These are phyloP conservation scores for Liodrosophila aerea DNA, from an alignment of 2,888 invertebrate species.

Conservation along the genomic window DNA sequence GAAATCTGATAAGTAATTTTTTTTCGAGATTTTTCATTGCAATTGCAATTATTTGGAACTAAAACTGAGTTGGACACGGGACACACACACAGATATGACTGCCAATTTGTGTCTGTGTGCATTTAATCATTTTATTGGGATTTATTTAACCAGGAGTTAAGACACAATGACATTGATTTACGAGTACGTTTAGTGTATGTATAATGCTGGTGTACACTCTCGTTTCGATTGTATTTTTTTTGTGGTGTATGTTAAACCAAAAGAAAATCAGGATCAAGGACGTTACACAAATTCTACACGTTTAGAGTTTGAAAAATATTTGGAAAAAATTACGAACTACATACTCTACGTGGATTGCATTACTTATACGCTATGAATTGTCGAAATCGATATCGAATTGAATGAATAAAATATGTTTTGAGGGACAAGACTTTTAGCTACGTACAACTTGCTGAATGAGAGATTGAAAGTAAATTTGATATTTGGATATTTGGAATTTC, in stretches of 20 bases:
- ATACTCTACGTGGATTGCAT: conserved; percentile 62
- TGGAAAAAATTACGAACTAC: conserved; percentile 60
- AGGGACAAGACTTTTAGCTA: conserved; percentile 66
- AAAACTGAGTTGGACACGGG: conserved; percentile 27
- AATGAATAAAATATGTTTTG: conserved; percentile 47
- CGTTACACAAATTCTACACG: conserved; percentile 73
- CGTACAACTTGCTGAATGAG: conserved; percentile 69
- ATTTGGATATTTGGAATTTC: conserved; percentile 41
- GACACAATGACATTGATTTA: conserved; percentile 25
- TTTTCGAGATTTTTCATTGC: conserved; percentile 10
- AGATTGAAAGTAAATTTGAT: conserved; percentile 42
- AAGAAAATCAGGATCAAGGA: conserved; percentile 54
- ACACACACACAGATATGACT: conserved; percentile 36
- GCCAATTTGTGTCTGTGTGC: conserved; percentile 10
- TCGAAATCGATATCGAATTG: conserved; percentile 28
- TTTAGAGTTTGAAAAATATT: conserved; percentile 63
- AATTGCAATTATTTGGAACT: conserved; percentile 5
- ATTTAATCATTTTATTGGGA: neutral
- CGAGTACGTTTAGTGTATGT: conserved; percentile 1
- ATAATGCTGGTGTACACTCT: conserved; percentile 18
- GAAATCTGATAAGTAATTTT: conserved; percentile 20
- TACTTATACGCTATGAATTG: conserved; percentile 42
- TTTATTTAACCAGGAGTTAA: conserved; percentile 20
- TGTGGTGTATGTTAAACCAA: conserved; percentile 32
- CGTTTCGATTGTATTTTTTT: neutral